Base-by-base conservation (phyloP, 2,797 vertebrate species). In the Limosa lapponica region DNA sequence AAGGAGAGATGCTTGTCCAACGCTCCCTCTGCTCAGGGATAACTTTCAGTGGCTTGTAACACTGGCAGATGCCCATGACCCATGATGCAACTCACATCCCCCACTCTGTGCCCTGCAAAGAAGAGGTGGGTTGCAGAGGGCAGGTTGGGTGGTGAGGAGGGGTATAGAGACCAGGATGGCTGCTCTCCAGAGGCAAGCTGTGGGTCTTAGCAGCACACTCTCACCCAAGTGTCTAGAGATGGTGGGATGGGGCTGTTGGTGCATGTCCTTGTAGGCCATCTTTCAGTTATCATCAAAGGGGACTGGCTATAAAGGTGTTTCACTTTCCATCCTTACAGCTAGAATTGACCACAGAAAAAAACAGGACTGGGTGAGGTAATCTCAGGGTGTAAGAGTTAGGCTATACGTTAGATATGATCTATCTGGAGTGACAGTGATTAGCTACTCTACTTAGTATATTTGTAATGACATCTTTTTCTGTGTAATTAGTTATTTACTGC, bases 91-190 rank as follows among this genome's bases (percentile, higher is more conserved):
- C 22, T 8, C 11, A 8, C 17, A 19, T 23, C 39, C 22, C 30
- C 39, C 34, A 28, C 16, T 34, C 36, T 17, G 8, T 36, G 19
- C 34, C 48, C 46, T 24, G 14, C 1, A 2, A 16, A 57, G 30
- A 67, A 23, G 61, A 41, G 14, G 8, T 46, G 34, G 27, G 27
- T 39, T 2, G 1, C 19, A 43, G 57, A 25, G 20, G 43, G 49
- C n/a, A 44, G 41, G 22, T 3, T 49, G 43, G n/a, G 62, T 13
- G 41, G 22, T 64, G 57, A 84, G 49, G 19, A 74, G 28, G 28
- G 15, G 3, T 36, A 4, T 22, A 3, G 4, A 65, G 37, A 23
- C 27, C 28, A 43, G 19, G 19, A 39, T 0, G 0, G 27, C 46
- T 30, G 28, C 57, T 71, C 51, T 34, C 20, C 48, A 19, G 71